Conservation (phyloP, 2,888 invertebrate species). For the Axea sp. region DNA sequence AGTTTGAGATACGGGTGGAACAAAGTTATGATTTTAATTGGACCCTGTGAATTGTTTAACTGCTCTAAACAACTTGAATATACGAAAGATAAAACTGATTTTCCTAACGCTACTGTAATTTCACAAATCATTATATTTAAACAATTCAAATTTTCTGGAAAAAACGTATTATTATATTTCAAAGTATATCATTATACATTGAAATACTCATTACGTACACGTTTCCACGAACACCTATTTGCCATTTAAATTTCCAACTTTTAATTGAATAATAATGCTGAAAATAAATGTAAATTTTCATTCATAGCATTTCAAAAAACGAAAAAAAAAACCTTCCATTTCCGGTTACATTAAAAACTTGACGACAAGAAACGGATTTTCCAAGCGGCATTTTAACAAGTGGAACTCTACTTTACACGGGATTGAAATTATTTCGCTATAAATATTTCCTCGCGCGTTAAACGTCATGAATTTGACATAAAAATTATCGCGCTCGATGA, state of each 20-base stretch:
- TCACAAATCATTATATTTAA: too few relatives aligned
- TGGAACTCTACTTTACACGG: conserved; percentile 37
- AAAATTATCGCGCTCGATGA: conserved; percentile 15
- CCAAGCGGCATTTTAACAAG: conserved; percentile 26
- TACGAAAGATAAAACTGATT: conserved; percentile 9
- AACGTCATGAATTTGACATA: conserved; percentile 33
- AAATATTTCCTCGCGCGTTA: conserved; percentile 15
- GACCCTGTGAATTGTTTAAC: conserved; percentile 22
- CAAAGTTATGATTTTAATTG: conserved; percentile 51
- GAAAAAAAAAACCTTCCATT: conserved; percentile 9
- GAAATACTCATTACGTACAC: too few relatives aligned
- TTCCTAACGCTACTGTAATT: too few relatives aligned
- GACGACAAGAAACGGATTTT: conserved; percentile 25
- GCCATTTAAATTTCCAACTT: too few relatives aligned
- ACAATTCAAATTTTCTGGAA: too few relatives aligned
- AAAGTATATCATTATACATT: too few relatives aligned
- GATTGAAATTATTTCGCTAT: conserved; percentile 20
- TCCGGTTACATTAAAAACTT: conserved; percentile 17
- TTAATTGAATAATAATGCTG: too few relatives aligned
- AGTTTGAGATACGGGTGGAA: conserved; percentile 38
- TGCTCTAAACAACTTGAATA: neutral
- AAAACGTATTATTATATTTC: too few relatives aligned
- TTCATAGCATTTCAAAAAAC: neutral
- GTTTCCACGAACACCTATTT: too few relatives aligned
- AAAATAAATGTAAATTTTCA: neutral